Percentiles rank a stretch among this genome's conserved stretches.
Conservation (phyloP, 2,797 vertebrate genomes). For the Spinibarbus caldwelli region DNA sequence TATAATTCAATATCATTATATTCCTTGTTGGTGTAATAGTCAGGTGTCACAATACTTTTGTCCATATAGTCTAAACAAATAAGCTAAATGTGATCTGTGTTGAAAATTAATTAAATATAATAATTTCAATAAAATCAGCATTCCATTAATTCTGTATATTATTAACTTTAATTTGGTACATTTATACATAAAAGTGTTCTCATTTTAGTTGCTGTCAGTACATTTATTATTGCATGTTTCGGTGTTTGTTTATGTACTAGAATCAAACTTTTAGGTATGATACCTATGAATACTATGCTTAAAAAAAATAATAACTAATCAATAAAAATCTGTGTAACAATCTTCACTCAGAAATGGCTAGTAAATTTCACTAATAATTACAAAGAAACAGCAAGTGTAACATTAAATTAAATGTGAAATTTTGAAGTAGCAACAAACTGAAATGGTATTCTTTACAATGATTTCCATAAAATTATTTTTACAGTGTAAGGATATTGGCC, state of each 20-base stretch:
- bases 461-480: not conserved
- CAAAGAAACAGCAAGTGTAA: too few relatives aligned
- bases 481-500: not conserved
- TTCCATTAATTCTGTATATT: not conserved
- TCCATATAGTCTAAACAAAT: too few relatives aligned
- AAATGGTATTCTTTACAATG: not conserved
- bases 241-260: not conserved
- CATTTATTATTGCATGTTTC: not conserved
- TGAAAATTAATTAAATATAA: too few relatives aligned
- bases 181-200: not conserved
- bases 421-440: too few relatives aligned
- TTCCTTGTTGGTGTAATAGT: not conserved
- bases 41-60: not conserved
- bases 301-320: too few relatives aligned
- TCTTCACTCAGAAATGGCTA: too few relatives aligned
- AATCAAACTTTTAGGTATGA: not conserved
- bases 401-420: too few relatives aligned
- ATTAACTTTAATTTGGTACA: too few relatives aligned
- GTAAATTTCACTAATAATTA: too few relatives aligned
- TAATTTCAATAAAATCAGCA: not conserved
- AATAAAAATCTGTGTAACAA: too few relatives aligned
- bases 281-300: too few relatives aligned
- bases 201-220: not conserved
- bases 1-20: not conserved
- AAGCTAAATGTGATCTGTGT: too few relatives aligned